Conservation (phyloP, 1,140 invertebrate species). For the Halictus rubicundus region DNA sequence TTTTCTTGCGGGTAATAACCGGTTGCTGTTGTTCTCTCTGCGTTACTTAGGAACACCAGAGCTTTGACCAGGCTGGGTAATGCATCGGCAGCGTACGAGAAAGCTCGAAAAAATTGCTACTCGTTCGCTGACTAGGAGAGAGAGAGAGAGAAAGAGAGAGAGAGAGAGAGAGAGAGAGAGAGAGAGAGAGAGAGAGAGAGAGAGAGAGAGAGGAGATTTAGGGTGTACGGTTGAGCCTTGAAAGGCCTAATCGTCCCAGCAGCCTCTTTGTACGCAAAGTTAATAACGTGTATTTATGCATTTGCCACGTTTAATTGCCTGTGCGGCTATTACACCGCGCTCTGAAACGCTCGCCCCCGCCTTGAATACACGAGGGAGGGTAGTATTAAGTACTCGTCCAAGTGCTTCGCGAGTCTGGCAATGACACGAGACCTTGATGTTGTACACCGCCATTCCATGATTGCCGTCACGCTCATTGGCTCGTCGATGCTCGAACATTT, state of each 20-base stretch:
- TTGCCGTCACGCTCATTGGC: background rate
- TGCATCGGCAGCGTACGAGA: slow-evolving; percentile 34
- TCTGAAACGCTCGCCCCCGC: slow-evolving; percentile 44
- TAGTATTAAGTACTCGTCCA: slow-evolving; percentile 49
- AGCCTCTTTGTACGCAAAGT: slow-evolving; percentile 71
- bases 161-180: no score
- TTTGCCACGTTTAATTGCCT: slow-evolving; percentile 73
- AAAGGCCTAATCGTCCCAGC: slow-evolving; percentile 66
- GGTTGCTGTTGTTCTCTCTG: slow-evolving; percentile 11
- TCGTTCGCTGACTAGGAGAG: background rate
- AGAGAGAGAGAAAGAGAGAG: no score
- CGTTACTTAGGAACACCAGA: slow-evolving; percentile 1
- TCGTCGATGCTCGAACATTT: background rate
- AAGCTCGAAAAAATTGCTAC: slow-evolving; percentile 47
- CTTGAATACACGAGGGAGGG: slow-evolving; percentile 42
- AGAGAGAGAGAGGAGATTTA: slow-evolving; percentile 40
- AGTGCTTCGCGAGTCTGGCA: slow-evolving; percentile 49
- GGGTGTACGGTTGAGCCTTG: slow-evolving; percentile 52
- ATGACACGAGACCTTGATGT: slow-evolving; percentile 44
- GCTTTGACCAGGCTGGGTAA: slow-evolving; percentile 52
- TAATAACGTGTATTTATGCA: slow-evolving; percentile 76
- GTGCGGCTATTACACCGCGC: slow-evolving; percentile 66
- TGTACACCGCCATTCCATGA: background rate
- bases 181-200: no score
- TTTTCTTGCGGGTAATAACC: slow-evolving; percentile 39